Conservation (phyloP, 2,797 vertebrate species). For the Acomys russatus region DNA sequence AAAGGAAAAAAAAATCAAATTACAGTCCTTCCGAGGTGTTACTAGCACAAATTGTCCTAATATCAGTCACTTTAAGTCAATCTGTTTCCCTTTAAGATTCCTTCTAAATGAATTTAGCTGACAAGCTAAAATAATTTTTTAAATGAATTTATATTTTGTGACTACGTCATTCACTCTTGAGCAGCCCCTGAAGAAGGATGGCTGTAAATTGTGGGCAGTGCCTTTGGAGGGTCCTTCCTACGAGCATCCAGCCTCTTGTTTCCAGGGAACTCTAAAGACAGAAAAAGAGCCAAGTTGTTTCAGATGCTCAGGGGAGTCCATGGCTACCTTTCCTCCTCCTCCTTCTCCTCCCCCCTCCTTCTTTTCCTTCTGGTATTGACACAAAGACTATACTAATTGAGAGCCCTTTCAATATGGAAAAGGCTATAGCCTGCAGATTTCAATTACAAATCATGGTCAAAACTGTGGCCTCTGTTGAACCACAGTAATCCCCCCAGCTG, state of each 20-base stretch:
- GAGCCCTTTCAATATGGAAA: constrained; percentile 47
- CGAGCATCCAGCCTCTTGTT: not conserved
- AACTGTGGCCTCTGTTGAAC: constrained; percentile 62
- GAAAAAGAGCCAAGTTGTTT: constrained; percentile 26
- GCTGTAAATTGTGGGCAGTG: not conserved
- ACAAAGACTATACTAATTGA: constrained; percentile 34
- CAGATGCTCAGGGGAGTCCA: not conserved
- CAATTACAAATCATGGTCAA: constrained; percentile 56
- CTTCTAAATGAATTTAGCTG: not conserved
- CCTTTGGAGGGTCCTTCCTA: constrained; percentile 1
- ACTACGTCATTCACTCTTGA: not conserved
- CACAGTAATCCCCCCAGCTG: constrained; percentile 78
- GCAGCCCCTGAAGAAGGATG: not conserved
- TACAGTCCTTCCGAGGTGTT: not conserved
- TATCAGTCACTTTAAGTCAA: constrained; percentile 35
- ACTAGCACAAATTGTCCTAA: constrained; percentile 24
- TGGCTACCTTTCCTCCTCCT: not conserved
- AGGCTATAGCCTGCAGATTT: constrained; percentile 50
- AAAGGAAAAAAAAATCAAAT: not conserved
- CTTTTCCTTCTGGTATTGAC: not conserved
- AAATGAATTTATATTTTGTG: not conserved
- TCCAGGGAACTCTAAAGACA: not conserved
- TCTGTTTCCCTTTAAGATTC: not conserved
- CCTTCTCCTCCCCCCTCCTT: not conserved
- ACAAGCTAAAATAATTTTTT: constrained; percentile 46